These are phyloP conservation scores for Papilio protenor DNA, from an alignment of 2,888 invertebrate species.

Conservation along the genomic window DNA sequence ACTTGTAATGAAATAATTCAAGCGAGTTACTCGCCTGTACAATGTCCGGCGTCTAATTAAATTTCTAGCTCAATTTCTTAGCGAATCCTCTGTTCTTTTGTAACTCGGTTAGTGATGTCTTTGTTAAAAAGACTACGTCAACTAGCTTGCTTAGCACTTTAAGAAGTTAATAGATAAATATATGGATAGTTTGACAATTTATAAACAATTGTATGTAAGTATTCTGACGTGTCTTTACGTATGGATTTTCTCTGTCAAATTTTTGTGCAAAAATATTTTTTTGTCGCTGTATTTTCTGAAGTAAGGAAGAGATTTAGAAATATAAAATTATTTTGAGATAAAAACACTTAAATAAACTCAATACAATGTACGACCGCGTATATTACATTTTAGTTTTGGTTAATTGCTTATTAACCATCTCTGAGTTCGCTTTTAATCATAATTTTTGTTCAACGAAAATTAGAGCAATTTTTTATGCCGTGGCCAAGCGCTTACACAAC, in stretches of 20 bases:
- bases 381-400: too few species aligned
- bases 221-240: too few species aligned
- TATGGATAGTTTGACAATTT: neutral
- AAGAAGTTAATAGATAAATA: neutral
- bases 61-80: conserved; percentile 21
- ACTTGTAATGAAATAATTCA: conserved; percentile 22
- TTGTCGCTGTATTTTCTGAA: too few species aligned
- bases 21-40: conserved; percentile 10
- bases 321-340: too few species aligned
- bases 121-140: neutral
- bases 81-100: conserved; percentile 20
- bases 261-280: too few species aligned
- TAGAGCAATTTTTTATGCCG: neutral
- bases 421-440: neutral
- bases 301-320: too few species aligned
- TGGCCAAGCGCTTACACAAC: neutral
- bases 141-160: neutral
- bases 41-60: conserved; percentile 16
- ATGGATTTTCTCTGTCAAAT: too few species aligned
- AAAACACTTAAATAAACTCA: too few species aligned
- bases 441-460: neutral
- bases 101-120: conserved; percentile 17
- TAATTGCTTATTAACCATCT: too few species aligned
- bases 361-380: too few species aligned
- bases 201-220: neutral